Conservation (phyloP, 2,113 vertebrate species). For the Charadrius vociferus region DNA sequence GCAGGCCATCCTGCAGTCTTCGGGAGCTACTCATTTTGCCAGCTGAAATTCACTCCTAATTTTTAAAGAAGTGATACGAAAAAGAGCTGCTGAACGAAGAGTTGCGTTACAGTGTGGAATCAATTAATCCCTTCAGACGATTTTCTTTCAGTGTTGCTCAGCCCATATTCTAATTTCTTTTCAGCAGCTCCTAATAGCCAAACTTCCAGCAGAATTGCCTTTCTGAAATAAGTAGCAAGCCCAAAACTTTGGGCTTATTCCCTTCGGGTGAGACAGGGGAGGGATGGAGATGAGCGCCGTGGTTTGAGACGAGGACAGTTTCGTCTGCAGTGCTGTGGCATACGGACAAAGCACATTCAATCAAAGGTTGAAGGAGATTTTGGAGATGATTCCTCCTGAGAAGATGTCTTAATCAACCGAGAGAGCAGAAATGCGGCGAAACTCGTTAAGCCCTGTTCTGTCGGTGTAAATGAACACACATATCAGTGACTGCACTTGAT, state of each 20-base stretch:
- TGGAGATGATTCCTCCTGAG: not conserved
- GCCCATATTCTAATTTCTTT: not conserved
- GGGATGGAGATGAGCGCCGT: fast-evolving
- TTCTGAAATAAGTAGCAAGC: not conserved
- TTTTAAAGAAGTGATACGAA: not conserved
- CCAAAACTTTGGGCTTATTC: not conserved
- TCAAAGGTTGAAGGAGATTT: not conserved
- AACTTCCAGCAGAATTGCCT: not conserved
- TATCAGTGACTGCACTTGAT: not conserved
- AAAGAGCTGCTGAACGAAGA: not conserved
- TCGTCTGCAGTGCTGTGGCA: not conserved
- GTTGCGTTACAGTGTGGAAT: not conserved
- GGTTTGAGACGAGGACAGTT: fast-evolving
- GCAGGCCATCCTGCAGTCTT: not conserved
- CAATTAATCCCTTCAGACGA: not conserved
- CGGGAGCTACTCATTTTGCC: not conserved
- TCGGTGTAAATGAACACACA: not conserved
- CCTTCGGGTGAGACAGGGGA: not conserved
- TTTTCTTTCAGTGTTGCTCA: not conserved
- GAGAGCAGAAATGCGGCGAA: not conserved
- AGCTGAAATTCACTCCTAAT: not conserved
- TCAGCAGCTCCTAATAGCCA: not conserved
- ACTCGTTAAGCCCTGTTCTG: not conserved
- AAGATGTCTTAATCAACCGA: not conserved
- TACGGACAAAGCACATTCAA: not conserved